Conservation (phyloP, 1,140 invertebrate genomes). For the Drosophila sproati region DNA sequence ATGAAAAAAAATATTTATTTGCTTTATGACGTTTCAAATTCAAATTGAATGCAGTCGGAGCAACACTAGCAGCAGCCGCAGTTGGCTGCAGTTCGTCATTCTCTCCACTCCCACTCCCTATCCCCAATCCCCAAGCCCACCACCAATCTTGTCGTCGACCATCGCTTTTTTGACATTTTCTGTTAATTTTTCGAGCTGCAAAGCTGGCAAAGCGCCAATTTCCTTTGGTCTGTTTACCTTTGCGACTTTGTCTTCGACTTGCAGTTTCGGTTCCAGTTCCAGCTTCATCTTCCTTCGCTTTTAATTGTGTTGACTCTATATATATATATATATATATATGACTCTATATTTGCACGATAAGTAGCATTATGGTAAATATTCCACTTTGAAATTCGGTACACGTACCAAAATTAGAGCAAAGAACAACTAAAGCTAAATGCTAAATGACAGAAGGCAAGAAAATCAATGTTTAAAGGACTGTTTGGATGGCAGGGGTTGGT, state of each 20-base stretch:
- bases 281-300: not conserved
- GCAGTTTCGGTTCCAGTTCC: not conserved
- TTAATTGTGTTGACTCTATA: conserved; percentile 48
- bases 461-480: not conserved
- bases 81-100: conserved; percentile 22
- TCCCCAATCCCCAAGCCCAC: not conserved
- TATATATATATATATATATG: conserved; percentile 2
- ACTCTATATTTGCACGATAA: conserved; percentile 8
- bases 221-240: conserved; percentile 49
- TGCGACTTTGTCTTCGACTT: not conserved
- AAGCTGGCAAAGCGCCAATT: conserved; percentile 47
- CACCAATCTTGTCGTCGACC: not conserved
- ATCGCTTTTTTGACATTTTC: conserved; percentile 38
- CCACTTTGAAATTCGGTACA: conserved; percentile 3
- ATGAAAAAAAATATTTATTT: conserved; percentile 49
- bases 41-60: conserved; percentile 40
- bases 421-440: conserved; percentile 6
- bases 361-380: conserved; percentile 2
- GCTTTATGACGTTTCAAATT: conserved; percentile 36
- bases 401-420: conserved; percentile 16
- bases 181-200: conserved; percentile 33
- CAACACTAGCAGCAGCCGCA: not conserved
- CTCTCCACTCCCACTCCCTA: not conserved
- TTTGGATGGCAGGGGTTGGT: not conserved
- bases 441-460: not conserved